Conservation (phyloP, 2,113 vertebrate genomes). For the Otocyon megalotis region DNA sequence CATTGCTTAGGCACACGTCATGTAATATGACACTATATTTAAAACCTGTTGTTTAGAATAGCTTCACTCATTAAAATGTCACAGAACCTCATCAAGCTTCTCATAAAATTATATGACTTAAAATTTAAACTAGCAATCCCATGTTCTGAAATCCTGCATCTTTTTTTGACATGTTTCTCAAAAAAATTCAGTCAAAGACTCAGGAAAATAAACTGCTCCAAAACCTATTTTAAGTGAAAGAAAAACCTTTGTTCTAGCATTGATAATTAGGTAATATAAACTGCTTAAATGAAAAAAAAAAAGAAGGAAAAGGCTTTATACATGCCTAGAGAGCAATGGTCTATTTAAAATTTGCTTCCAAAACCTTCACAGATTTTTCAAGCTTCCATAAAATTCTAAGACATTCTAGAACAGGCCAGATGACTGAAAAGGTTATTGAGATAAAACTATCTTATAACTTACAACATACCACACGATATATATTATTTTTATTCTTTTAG, state of each 20-base stretch:
- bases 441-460: neutral
- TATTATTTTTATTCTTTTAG: slow-evolving; percentile 52
- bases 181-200: slow-evolving; percentile 13
- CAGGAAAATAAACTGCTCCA: neutral
- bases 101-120: slow-evolving; percentile 20
- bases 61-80: neutral
- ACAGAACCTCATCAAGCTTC: neutral
- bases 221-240: slow-evolving; percentile 59
- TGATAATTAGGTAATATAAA: slow-evolving; percentile 30
- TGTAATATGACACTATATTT: neutral
- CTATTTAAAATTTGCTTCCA: slow-evolving; percentile 52
- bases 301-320: neutral
- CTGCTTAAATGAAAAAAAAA: neutral
- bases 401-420: neutral
- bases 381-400: slow-evolving; percentile 54
- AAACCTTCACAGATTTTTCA: neutral
- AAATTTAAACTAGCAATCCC: neutral
- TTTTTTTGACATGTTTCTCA: neutral
- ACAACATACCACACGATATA: neutral
- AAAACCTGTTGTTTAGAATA: neutral
- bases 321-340: neutral
- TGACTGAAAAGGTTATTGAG: neutral
- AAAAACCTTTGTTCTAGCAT: neutral
- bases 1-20: neutral
- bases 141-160: neutral